Evolutionary conservation across 2,113 vertebrate species (phyloP).

Genomic region (Carollia perspicillata): DNA sequence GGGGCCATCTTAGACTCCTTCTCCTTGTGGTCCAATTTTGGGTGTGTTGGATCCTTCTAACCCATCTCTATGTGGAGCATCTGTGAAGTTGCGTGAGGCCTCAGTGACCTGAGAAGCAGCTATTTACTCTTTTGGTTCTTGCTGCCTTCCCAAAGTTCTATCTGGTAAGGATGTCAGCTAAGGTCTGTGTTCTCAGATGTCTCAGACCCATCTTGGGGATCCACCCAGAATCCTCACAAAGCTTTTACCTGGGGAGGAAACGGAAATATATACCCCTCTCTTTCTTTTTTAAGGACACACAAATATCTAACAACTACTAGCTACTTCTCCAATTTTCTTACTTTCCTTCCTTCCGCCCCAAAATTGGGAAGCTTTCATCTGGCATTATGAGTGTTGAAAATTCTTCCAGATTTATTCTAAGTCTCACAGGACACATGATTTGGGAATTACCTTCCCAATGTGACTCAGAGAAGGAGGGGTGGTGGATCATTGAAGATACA

Average conservation of each 20-base stretch:
- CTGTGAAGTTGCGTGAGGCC: not conserved
- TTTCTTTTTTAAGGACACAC: not conserved
- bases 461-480: not conserved
- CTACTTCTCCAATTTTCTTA: not conserved
- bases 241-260: not conserved
- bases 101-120: not conserved
- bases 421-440: not conserved
- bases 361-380: not conserved
- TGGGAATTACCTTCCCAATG: not conserved
- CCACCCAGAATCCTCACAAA: not conserved
- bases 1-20: rapidly evolving
- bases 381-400: not conserved
- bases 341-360: rapidly evolving
- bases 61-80: not conserved
- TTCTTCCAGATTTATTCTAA: not conserved
- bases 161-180: not conserved
- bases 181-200: not conserved
- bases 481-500: not conserved
- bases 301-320: not conserved
- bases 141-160: not conserved
- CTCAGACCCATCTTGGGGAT: not conserved
- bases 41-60: not conserved
- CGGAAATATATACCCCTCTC: rapidly evolving
- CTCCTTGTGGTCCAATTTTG: not conserved
- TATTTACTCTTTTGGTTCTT: not conserved